Conservation (phyloP, 1,140 invertebrate genomes). For the Caenorhabditis elegans region DNA sequence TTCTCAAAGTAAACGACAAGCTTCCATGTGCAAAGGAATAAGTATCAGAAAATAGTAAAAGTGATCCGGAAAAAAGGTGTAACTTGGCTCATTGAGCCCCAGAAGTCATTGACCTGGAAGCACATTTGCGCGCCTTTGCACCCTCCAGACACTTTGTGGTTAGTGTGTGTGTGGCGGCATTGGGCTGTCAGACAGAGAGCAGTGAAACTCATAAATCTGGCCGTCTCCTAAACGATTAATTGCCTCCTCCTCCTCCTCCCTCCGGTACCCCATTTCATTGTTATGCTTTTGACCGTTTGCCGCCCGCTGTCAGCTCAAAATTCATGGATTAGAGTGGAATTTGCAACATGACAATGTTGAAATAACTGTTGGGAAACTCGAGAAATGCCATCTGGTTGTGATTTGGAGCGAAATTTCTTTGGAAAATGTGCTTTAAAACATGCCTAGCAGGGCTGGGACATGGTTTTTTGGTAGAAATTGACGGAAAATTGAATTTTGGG, state of each 20-base stretch:
- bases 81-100: neutral
- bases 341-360: neutral
- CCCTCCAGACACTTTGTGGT: neutral
- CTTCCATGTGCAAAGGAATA: too few relatives aligned
- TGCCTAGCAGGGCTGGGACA: too few relatives aligned
- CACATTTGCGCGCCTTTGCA: neutral
- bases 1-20: too few relatives aligned
- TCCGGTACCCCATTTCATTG: neutral
- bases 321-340: neutral
- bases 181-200: neutral
- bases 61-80: neutral
- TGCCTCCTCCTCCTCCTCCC: neutral
- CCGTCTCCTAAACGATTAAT: conserved; percentile 14
- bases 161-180: neutral
- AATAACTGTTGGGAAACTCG: neutral
- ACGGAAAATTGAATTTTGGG: too few relatives aligned
- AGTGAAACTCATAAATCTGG: conserved; percentile 16
- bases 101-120: conserved; percentile 13
- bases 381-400: too few relatives aligned
- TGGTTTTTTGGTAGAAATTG: too few relatives aligned
- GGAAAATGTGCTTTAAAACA: too few relatives aligned
- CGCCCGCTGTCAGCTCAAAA: neutral
- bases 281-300: neutral
- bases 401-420: too few relatives aligned
- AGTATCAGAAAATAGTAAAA: neutral